These are phyloP conservation scores for Periophthalmus modestus DNA, from an alignment of 2,113 vertebrate genomes.

Conservation along the genomic window DNA sequence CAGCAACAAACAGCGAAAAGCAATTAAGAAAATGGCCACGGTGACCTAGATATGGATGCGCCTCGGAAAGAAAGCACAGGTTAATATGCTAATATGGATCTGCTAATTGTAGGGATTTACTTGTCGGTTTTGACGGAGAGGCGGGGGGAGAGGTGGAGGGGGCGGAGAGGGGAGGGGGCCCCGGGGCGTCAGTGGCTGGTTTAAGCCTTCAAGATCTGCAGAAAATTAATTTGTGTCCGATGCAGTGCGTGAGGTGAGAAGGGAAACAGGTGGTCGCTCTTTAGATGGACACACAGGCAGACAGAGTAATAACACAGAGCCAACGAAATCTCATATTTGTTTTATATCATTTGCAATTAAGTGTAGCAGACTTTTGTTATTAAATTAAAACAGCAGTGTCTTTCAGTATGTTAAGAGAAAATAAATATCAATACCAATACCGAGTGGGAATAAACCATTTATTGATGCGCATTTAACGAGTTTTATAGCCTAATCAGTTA, in stretches of 20 bases:
- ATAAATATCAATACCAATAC: no score
- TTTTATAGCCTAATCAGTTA: no score
- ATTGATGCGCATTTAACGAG: no score
- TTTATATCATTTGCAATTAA: not conserved
- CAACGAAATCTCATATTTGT: not conserved
- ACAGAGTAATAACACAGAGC: not conserved
- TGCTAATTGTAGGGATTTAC: constrained; percentile 76
- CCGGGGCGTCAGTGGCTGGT: constrained; percentile 57
- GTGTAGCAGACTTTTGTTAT: not conserved
- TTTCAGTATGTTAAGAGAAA: not conserved
- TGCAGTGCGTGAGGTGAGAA: constrained; percentile 68
- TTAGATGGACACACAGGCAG: constrained; percentile 22
- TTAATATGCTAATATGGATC: constrained; percentile 81
- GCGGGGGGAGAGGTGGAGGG: constrained; percentile 9
- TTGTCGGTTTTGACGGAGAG: constrained; percentile 55
- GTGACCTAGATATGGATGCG: constrained; percentile 80
- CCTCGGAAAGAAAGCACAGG: constrained; percentile 66
- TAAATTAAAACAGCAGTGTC: not conserved
- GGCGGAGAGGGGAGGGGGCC: not conserved
- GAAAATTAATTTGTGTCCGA: constrained; percentile 74
- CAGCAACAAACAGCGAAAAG: constrained; percentile 57
- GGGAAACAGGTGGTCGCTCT: constrained; percentile 72
- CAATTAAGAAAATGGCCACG: constrained; percentile 72
- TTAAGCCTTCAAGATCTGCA: constrained; percentile 67
- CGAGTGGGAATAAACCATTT: no score